phyloP scores from a whole-genome alignment of 2,113 vertebrate species.

The Austrofundulus limnaeus region DNA sequence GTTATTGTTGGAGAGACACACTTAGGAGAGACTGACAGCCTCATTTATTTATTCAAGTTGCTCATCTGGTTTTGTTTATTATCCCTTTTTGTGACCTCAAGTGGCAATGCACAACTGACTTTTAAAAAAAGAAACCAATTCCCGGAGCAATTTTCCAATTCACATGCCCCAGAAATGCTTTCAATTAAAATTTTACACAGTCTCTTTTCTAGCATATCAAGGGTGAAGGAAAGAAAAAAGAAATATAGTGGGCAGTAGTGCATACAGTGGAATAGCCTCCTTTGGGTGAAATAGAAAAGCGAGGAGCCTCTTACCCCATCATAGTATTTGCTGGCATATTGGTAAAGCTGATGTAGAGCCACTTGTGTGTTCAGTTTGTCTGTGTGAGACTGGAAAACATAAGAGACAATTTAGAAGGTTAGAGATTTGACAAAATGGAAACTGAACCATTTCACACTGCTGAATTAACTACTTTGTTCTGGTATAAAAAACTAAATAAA shows the following conservation, averaged over 20 bases:
- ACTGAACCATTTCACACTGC: not conserved
- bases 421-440: conserved; percentile 16
- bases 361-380: conserved; percentile 95
- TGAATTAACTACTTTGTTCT: conserved; percentile 3
- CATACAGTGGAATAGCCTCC: conserved; percentile 64
- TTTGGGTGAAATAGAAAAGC: conserved; percentile 57
- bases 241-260: conserved; percentile 70
- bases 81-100: conserved; percentile 65
- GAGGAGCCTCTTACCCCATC: conserved; percentile 87
- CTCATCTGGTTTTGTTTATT: conserved; percentile 76
- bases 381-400: conserved; percentile 87
- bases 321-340: conserved; percentile 98
- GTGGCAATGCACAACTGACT: conserved; percentile 67
- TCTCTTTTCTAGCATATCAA: conserved; percentile 71
- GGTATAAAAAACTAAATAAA: not conserved
- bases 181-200: conserved; percentile 78
- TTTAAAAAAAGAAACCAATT: conserved; percentile 75
- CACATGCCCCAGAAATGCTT: conserved; percentile 75
- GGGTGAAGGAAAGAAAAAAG: conserved; percentile 53
- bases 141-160: conserved; percentile 76
- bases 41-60: conserved; percentile 72
- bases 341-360: conserved; percentile 96
- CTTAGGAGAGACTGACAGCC: conserved; percentile 67
- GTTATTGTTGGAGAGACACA: conserved; percentile 58
- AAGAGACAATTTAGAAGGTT: conserved; percentile 42